Evolutionary conservation across 1,140 invertebrate genomes (phyloP), one percentile per base, ranked within the genome.

Genomic region (Adelges cooleyi): DNA sequence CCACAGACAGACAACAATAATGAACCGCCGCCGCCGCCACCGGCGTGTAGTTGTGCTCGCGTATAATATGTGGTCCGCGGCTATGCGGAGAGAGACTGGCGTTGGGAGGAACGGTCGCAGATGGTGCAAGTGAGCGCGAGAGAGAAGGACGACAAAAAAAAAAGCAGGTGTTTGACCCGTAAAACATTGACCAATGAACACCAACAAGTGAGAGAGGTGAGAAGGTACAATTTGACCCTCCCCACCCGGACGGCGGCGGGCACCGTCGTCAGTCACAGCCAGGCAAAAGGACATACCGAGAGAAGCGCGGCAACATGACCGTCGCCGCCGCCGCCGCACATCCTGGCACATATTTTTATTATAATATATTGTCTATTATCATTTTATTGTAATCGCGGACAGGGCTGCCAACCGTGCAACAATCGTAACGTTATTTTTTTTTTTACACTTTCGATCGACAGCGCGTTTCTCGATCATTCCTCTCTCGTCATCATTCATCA

Each of bases 101-200:
- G 36, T 11, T 10, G 51, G 23, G 3, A 27, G 17, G 53, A 44
- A 29, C 11, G 29, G 29, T 33, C 5, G 29, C 29, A 48, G 56
- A 48, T 22, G 27, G 44, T 5, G 44, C 44, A 20, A 20, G 44
- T 8, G 44, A 15, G 44, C 11, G 17, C 20, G 27, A 59, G 15
- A 22, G 53, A 56, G 53, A 59, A 22, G n/a, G 53, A 59, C 38
- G 25, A 6, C 23, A 17, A 23, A 36, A 38, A 62, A 59, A 62
- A 62, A 62, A 62, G 42, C 56, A 62, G 56, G 56, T 62, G 56
- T 62, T 62, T 62, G 56, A 62, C 56, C 56, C 56, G 56, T 62
- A 62, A 62, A 62, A 62, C 42, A 62, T 62, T 62, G 56, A 62
- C 56, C 56, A 62, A 62, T 62, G 56, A 62, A 62, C 56, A 62